Percentiles rank a stretch among this genome's conserved stretches.
Evolutionary conservation across 2,888 invertebrate genomes (phyloP).

Genomic region (Drosophila silvestris): DNA sequence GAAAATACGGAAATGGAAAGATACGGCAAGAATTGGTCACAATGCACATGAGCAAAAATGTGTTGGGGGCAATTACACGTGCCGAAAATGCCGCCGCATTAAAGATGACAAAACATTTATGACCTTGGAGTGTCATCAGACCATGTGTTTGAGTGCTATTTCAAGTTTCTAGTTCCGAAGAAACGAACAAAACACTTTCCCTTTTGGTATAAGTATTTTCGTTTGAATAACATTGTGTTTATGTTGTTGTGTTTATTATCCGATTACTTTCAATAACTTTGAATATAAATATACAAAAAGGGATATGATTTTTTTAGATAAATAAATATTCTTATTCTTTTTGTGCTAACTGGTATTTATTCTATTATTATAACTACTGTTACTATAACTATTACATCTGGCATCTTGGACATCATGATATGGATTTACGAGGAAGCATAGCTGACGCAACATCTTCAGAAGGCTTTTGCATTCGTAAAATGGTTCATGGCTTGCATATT

Average conservation of each 20-base stretch:
- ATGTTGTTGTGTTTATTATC: not conserved
- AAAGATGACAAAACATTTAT: slow-evolving; percentile 81
- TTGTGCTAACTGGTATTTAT: not conserved
- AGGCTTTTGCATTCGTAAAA: slow-evolving; percentile 1
- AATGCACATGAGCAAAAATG: slow-evolving; percentile 24
- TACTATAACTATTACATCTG: not conserved
- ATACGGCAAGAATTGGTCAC: slow-evolving; percentile 9
- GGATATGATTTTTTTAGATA: not conserved
- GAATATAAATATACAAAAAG: not conserved
- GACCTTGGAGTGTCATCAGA: slow-evolving; percentile 70
- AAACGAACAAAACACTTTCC: not conserved
- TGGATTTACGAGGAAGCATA: not conserved
- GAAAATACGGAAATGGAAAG: slow-evolving; percentile 33
- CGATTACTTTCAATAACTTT: not conserved
- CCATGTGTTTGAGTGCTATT: not conserved
- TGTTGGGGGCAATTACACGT: slow-evolving; percentile 71
- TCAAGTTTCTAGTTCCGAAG: not conserved
- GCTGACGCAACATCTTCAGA: not conserved
- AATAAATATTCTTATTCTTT: not conserved
- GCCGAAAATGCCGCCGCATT: slow-evolving; percentile 68
- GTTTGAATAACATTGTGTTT: not conserved
- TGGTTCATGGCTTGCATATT: slow-evolving; percentile 4
- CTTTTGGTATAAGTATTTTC: not conserved
- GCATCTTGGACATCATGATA: not conserved
- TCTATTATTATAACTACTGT: not conserved